Evolutionary conservation across 2,797 vertebrate genomes (phyloP).

Genomic region (Arctocebus calabarensis): DNA sequence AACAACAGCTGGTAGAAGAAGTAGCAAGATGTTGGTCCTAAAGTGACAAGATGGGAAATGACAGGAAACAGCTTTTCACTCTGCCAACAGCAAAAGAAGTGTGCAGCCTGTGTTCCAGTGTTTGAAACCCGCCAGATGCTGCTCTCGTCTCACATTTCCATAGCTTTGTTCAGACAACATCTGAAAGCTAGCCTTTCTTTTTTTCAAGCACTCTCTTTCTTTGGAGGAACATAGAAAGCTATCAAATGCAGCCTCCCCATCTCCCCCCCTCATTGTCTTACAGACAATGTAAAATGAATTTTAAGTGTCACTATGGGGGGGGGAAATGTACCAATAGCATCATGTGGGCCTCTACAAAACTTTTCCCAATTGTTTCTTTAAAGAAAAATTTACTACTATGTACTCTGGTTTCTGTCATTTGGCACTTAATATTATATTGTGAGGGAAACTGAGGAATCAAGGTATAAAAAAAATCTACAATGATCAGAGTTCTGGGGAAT

Average conservation of each 20-base stretch:
- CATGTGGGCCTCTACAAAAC: slow-evolving; percentile 74
- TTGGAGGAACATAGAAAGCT: slow-evolving; percentile 83
- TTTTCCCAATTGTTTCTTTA: slow-evolving; percentile 58
- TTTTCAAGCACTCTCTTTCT: slow-evolving; percentile 64
- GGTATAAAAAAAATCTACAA: neutral
- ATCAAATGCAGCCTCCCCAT: slow-evolving; percentile 74
- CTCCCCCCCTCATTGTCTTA: slow-evolving; percentile 35
- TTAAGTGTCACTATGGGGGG: slow-evolving; percentile 76
- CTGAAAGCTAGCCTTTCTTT: slow-evolving; percentile 88
- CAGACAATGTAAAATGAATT: slow-evolving; percentile 83
- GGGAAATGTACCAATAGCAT: neutral
- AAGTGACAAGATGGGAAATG: slow-evolving; percentile 98
- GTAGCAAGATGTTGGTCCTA: slow-evolving; percentile 95
- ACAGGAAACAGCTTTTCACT: slow-evolving; percentile 97
- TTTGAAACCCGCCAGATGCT: slow-evolving; percentile 96
- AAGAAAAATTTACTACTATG: slow-evolving; percentile 8
- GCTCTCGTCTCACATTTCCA: slow-evolving; percentile 90
- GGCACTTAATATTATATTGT: slow-evolving; percentile 64
- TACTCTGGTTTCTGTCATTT: slow-evolving; percentile 39
- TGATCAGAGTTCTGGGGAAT: neutral
- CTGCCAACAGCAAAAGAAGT: slow-evolving; percentile 91
- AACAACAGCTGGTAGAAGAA: slow-evolving; percentile 94
- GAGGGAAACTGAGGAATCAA: slow-evolving; percentile 35
- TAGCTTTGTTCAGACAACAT: slow-evolving; percentile 92
- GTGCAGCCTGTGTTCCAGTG: slow-evolving; percentile 90